phyloP scores from a whole-genome alignment of 1,140 invertebrate genomes.

The Acromyrmex echinatior region DNA sequence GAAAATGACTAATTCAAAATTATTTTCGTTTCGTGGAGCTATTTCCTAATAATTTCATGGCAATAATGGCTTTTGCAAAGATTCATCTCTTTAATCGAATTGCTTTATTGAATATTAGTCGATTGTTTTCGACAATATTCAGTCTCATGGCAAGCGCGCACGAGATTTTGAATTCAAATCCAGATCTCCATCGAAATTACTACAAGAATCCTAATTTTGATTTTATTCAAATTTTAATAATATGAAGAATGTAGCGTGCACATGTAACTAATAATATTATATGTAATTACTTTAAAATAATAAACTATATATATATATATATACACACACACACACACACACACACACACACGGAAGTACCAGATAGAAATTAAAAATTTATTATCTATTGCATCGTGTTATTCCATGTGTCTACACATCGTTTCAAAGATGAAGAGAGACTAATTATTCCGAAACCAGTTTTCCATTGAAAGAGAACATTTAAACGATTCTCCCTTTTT shows the following conservation, averaged over 20 bases:
- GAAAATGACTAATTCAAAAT: conserved; percentile 77
- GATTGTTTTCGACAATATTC: not conserved
- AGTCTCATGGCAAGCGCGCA: not conserved
- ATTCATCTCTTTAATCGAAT: conserved; percentile 9
- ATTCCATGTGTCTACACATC: not conserved
- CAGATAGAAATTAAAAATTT: too few relatives aligned
- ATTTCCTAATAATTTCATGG: conserved; percentile 79
- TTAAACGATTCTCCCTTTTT: conserved; percentile 66
- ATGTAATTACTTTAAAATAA: not conserved
- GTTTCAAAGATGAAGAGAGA: conserved; percentile 38
- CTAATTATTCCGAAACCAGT: conserved; percentile 63
- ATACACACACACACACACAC: not conserved
- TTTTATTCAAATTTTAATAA: conserved; percentile 11
- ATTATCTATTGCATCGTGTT: not conserved
- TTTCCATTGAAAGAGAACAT: conserved; percentile 73
- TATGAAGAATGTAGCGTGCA: not conserved
- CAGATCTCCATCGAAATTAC: conserved; percentile 22
- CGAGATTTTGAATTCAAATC: conserved; percentile 1
- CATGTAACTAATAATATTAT: not conserved
- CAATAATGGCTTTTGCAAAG: conserved; percentile 30
- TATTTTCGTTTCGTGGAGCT: conserved; percentile 80
- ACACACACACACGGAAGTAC: not conserved
- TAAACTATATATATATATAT: not conserved
- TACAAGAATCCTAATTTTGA: not conserved
- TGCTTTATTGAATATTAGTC: not conserved